Evolutionary conservation across 2,113 vertebrate genomes (phyloP), one percentile per base, ranked within the genome.

Genomic region (Strigops habroptila): DNA sequence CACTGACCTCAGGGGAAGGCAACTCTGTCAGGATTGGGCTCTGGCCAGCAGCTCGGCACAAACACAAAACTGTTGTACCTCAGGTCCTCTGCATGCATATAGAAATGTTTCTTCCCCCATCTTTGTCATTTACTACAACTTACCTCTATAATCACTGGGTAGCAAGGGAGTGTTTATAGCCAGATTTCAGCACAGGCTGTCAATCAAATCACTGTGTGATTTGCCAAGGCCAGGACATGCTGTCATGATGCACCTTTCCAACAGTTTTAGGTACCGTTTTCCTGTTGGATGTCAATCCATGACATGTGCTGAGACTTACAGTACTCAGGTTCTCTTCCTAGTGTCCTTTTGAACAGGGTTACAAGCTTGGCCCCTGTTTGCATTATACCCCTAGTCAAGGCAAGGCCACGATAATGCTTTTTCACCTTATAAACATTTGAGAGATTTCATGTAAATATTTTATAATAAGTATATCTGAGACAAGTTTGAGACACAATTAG

Each of bases 11-110:
- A 31, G 53, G 24, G 57, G 18, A 12, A 24, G 24, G 30, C 12
- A 33, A 3, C 19, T 28, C 60, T 12, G 28, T 46, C 27, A 51
- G 49, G 6, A 3, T 1, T 64, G 30, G 28, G 16, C 12, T 78
- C 35, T n/a, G 41, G 44, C 31, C 28, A 69, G 24, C 12, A 55
- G 28, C 22, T 59, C 1, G 0, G 41, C 68, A 67, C 17, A 27
- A 65, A n/a, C 25, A 37, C 6, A 53, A 2, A 73, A 23, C 25
- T 28, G 1, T 18, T 65, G 4, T 3, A 16, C 5, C 13, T 82
- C 39, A 22, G 22, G 10, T 51, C 22, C 30, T 82, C 28, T 82
- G 10, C 18, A 74, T 49, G 12, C 28, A 8, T 0, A 0, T n/a
- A 25, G 46, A 68, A 63, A 67, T n/a, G 25, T 41, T 46, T 23